Base-by-base conservation (phyloP, 92 coral and sea anemone genomes). In the Zoanthus sociatus region DNA sequence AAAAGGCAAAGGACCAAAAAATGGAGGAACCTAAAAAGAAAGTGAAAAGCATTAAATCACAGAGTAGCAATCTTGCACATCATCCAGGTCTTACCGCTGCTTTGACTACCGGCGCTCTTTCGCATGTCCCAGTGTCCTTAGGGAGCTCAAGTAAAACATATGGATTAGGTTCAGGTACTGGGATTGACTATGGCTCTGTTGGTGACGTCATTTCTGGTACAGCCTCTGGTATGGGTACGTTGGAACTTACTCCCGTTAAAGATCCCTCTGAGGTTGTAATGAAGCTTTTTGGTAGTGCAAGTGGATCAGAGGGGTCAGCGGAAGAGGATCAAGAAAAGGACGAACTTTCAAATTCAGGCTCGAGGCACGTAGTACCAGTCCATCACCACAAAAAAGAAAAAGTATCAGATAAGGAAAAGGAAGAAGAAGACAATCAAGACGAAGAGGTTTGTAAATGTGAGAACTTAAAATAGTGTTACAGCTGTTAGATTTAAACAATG, bases 221-320 rank as follows among this genome's bases (percentile, higher is more conserved):
- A 5, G 74, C 85, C 47, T 95, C 98, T 45, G 96, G 90, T 10
- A 87, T 92, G 21, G 96, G 98, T 15, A 95, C 96, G 18, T 71
- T 95, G 84, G 96, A 95, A 32, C 76, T 95, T 31, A 87, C 96
- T 16, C 96, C 98, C 7, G 98, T 92, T 12, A 89, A 87, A 31
- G 90, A 87, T 68, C 90, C 98, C 18, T 91, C 93, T 32, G 98
- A 95, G 54, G 94, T 92, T 21, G 92, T 94, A 33, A 82, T 86
- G 72, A 84, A 90, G 18, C 63, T 93, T 47, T 84, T 91, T 61
- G 93, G 93, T 10, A 88, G 86, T 67, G 87, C 91, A 9, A 76
- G 88, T 48, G 84, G 89, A n/a, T 56, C 88, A 14, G 86, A 78
- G 32, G 82, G 32, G 56, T 71, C 84, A 9, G 60, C 83, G 14